Base-by-base conservation (phyloP, 2,797 vertebrate species). In the Oophaga sylvatica region DNA sequence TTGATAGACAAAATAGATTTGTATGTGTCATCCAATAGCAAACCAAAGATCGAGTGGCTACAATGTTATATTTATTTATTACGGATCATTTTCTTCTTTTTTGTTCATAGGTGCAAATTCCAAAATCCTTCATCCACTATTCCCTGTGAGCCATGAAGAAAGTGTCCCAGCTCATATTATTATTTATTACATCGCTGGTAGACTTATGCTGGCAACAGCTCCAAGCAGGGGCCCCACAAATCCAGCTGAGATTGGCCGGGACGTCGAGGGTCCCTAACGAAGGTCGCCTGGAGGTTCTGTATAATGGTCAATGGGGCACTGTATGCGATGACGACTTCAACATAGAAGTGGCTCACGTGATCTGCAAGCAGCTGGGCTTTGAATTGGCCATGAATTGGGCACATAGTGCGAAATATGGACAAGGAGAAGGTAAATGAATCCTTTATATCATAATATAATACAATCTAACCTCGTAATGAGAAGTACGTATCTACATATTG, bases 351-450 rank as follows among this genome's bases (percentile, higher is more conserved):
- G 97, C 97, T 78, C 95, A 95, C 0, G 97, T 99, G 2, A 96
- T 96, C 91, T 99, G 98, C 91, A 93, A 95, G 60, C 96, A 99
- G 88, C 95, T 99, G 91, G 98, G 98, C 26, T 99, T 96, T 89
- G 93, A 96, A 57, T 90, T 91, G 0, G 96, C 96, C 7, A 81
- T 97, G 84, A 99, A 97, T 81, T 99, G 98, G 98, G 97, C 97
- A 0, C 98, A 99, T 89, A 99, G 98, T 87, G 97, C 98, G 48
- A 96, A 96, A 89, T 99, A 98, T 16, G 98, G 98, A 90, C 95
- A 95, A 89, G 98, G 98, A 91, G 91, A 96, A 65, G 98, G 98
- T 99, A 94, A 94, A 95, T 17, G 29, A 19, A 29, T 26, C n/a
- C 29, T 10, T 67, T 29, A 11, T 26, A 67, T 12, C 6, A 67